Evolutionary conservation across 2,888 invertebrate genomes (phyloP).

Genomic region (Epistrophe grossulariae): DNA sequence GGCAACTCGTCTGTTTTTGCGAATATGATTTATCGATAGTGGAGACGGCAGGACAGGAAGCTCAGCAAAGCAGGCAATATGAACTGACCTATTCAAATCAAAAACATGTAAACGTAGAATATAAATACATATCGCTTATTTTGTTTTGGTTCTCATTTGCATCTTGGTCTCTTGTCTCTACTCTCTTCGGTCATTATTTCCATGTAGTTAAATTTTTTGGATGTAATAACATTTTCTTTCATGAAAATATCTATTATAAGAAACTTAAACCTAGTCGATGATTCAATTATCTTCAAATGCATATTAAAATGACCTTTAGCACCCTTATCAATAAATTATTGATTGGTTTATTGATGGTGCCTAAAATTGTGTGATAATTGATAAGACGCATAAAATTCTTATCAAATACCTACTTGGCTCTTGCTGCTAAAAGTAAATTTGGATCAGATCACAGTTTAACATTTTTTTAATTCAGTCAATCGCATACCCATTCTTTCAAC

Average conservation of each 20-base stretch:
- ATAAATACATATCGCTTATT: too few species aligned
- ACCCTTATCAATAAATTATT: constrained; percentile 14
- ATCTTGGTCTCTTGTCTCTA: neutral
- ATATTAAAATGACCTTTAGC: constrained; percentile 30
- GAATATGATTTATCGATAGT: too few species aligned
- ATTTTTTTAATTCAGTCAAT: constrained; percentile 16
- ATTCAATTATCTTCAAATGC: constrained; percentile 3
- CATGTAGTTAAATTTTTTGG: neutral
- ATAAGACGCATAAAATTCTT: neutral
- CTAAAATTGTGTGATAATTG: neutral
- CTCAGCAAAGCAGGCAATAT: too few species aligned
- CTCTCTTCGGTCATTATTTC: too few species aligned
- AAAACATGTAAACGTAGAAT: too few species aligned
- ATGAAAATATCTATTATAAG: too few species aligned
- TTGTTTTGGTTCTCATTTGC: neutral
- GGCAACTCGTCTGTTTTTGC: too few species aligned
- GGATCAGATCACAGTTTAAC: neutral
- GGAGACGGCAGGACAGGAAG: too few species aligned
- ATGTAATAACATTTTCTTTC: too few species aligned
- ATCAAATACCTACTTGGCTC: neutral
- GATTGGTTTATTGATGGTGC: constrained; percentile 23
- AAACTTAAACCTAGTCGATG: neutral
- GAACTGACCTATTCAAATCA: too few species aligned
- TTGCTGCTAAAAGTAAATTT: neutral
- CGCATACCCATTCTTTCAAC: neutral